Evolutionary conservation across 2,113 vertebrate species (phyloP).

Genomic region (Anas platyrhynchos): DNA sequence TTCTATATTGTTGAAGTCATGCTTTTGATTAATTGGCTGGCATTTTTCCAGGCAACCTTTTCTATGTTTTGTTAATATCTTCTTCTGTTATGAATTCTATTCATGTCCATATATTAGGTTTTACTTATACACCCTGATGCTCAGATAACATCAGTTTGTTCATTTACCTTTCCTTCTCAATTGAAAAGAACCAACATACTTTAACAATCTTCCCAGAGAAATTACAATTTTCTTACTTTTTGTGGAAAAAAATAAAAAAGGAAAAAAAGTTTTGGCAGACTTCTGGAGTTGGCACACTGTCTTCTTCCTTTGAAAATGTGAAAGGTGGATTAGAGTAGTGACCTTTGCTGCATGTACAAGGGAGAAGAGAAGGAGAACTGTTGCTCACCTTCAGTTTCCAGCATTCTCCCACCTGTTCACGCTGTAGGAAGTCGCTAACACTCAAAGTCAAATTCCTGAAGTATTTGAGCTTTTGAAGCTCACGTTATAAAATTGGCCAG

Average conservation of each 20-base stretch:
- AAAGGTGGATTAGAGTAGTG: not conserved
- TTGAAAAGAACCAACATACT: not conserved
- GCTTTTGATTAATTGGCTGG: not conserved
- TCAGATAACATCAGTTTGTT: not conserved
- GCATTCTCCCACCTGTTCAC: constrained; percentile 47
- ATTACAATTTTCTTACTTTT: not conserved
- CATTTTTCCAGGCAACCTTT: not conserved
- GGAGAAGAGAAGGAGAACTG: constrained; percentile 44
- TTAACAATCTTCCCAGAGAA: not conserved
- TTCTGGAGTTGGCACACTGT: not conserved
- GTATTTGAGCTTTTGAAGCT: not conserved
- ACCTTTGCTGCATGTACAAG: not conserved
- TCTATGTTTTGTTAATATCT: not conserved
- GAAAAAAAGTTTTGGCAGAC: not conserved
- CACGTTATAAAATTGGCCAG: accelerated
- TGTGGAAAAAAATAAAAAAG: not conserved
- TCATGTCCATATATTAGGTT: not conserved
- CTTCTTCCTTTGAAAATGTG: not conserved
- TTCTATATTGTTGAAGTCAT: not conserved
- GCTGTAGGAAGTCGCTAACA: not conserved
- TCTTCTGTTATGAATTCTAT: not conserved
- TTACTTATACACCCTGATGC: not conserved
- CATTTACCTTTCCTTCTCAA: not conserved
- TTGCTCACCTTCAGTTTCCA: constrained; percentile 53
- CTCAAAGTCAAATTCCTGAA: constrained; percentile 56